These are phyloP conservation scores for Hyles vespertilio DNA, from an alignment of 1,140 invertebrate genomes.

Conservation along the genomic window DNA sequence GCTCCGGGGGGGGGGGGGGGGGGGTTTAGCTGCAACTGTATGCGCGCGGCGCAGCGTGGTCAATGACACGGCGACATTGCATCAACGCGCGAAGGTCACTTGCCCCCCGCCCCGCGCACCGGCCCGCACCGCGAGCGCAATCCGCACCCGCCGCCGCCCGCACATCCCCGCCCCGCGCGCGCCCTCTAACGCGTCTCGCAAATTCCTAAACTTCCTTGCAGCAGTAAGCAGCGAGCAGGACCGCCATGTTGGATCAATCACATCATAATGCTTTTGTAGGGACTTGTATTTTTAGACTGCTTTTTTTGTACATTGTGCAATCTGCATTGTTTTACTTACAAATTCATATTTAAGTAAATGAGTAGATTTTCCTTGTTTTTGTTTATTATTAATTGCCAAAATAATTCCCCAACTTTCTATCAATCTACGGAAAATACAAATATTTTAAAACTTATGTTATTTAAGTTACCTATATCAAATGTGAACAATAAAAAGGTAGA, in stretches of 20 bases:
- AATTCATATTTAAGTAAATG: too few species aligned
- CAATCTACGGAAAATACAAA: too few species aligned
- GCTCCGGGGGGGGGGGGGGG: constrained; percentile 15
- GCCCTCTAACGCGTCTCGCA: constrained; percentile 45
- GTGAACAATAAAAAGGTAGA: too few species aligned
- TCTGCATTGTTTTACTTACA: neutral
- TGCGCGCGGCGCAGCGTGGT: constrained; percentile 59
- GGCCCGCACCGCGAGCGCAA: constrained; percentile 20
- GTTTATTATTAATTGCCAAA: too few species aligned
- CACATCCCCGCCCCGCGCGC: constrained; percentile 10
- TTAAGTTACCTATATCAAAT: too few species aligned
- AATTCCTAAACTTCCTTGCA: constrained; percentile 68
- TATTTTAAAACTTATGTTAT: too few species aligned
- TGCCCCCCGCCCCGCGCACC: constrained; percentile 30
- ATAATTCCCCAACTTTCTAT: too few species aligned
- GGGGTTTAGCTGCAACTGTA: constrained; percentile 54
- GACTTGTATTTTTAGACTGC: neutral
- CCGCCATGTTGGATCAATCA: constrained; percentile 69
- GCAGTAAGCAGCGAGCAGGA: constrained; percentile 13
- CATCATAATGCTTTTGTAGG: constrained; percentile 12
- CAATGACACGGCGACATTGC: constrained; percentile 73
- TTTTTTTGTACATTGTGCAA: neutral
- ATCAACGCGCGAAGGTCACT: constrained; percentile 71
- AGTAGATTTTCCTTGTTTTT: too few species aligned
- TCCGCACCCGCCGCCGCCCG: constrained; percentile 17